Evolutionary conservation across 2,113 vertebrate species (phyloP), one percentile per base, ranked within the genome.

Genomic region (Trogon melanurus): DNA sequence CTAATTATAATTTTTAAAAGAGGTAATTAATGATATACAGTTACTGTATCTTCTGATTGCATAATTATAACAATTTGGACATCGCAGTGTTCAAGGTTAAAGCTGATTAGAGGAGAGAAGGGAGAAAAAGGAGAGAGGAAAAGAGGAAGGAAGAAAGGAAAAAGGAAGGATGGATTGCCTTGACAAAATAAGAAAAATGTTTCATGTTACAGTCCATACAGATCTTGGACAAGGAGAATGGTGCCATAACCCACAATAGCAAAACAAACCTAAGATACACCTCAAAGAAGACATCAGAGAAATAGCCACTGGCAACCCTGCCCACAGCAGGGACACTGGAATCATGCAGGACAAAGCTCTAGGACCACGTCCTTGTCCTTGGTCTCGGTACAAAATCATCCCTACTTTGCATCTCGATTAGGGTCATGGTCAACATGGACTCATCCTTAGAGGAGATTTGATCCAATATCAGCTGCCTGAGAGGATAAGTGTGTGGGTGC

Each of bases 261-360:
- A 83, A 88, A 79, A 5, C 7, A 72, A 66, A 3, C 14, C 8
- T 47, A 29, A 82, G 16, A n/a, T 16, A 53, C 6, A 29, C 17
- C 7, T 81, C 23, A n/a, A 7, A 1, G 6, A 47, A 54, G 9
- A 6, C 14, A 6, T 38, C 5, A 25, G 47, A 65, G 16, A 16
- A 65, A 70, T 8, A 48, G 4, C 1, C 3, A 1, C 2, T 3
- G 32, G 11, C 1, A 21, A 20, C 3, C 3, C 13, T 57, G 26
- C 48, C 11, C 15, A 15, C 11, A 73, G 20, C 3, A 50, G 41
- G 51, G 11, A 60, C 32, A 44, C 4, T 2, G 16, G 8, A 65
- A 11, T 17, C 26, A 51, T 11, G 25, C 13, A 72, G 30, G 13
- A 21, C 3, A 61, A 86, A 57, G 5, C 16, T 38, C 18, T 26